Evolutionary conservation across 2,888 invertebrate species (phyloP).

Genomic region (Idaea aversata): DNA sequence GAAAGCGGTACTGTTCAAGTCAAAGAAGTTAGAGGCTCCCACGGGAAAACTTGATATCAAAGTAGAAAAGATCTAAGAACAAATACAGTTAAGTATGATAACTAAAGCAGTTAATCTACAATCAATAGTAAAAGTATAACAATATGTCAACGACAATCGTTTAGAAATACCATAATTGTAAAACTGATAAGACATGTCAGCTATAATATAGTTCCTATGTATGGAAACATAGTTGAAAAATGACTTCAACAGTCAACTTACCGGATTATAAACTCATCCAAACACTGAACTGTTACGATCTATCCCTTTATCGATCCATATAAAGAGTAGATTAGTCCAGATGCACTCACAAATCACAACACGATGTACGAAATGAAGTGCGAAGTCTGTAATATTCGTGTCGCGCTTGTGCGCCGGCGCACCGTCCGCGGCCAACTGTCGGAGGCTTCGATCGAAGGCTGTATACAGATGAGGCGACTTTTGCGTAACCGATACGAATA

Average conservation of each 20-base stretch:
- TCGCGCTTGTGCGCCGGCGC: constrained; percentile 66
- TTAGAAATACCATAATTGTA: background rate
- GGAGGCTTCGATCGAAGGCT: constrained; percentile 55
- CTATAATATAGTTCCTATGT: background rate
- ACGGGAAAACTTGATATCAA: background rate
- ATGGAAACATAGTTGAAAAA: background rate
- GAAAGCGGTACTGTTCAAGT: background rate
- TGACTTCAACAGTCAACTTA: background rate
- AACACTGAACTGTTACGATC: constrained; percentile 50
- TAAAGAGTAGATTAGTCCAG: constrained; percentile 66
- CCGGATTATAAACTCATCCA: background rate
- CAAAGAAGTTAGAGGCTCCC: background rate
- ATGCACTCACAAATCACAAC: constrained; percentile 45
- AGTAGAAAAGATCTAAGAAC: background rate
- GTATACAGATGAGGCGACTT: constrained; percentile 45
- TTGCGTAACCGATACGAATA: constrained; percentile 41
- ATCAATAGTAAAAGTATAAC: background rate
- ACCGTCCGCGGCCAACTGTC: constrained; percentile 57
- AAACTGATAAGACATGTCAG: background rate
- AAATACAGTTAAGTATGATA: background rate
- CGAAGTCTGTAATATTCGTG: constrained; percentile 26
- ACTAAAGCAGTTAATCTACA: no score
- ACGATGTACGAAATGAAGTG: constrained; percentile 33
- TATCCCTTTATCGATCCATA: constrained; percentile 62
- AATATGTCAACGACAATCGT: background rate